A percentile compares a stretch with the other conserved stretches of the same genome.
Conservation (phyloP, 1,140 invertebrate genomes). For the Coenobita brevimanus region DNA sequence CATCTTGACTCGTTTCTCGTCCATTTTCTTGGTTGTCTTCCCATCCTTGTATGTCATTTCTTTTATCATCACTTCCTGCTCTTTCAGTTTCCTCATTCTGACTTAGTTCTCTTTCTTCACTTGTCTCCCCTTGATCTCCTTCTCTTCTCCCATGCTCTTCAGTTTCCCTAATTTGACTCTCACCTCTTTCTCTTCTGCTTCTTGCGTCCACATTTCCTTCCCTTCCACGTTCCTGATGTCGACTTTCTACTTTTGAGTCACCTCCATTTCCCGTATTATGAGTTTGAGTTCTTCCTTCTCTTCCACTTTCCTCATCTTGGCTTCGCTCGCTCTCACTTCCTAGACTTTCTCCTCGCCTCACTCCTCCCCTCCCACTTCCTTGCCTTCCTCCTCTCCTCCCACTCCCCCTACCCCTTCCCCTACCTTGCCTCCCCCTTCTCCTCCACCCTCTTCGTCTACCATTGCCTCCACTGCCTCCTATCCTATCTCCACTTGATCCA, state of each 20-base stretch:
- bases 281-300: too few species aligned
- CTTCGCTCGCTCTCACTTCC: background rate
- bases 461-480: too few species aligned
- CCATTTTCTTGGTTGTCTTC: too few species aligned
- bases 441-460: background rate
- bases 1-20: too few species aligned
- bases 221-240: background rate
- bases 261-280: background rate
- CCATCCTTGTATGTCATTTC: too few species aligned
- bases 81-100: too few species aligned
- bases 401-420: background rate
- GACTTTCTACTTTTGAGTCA: background rate
- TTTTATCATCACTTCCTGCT: too few species aligned
- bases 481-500: background rate
- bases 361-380: background rate
- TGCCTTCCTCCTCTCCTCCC: background rate
- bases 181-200: background rate
- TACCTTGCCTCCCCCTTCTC: background rate
- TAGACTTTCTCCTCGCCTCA: background rate
- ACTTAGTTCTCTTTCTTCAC: too few species aligned
- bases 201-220: background rate
- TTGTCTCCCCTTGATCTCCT: too few species aligned
- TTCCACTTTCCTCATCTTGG: background rate
- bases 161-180: background rate
- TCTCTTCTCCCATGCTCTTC: background rate